Conservation (phyloP, 2,888 invertebrate species). For the Drosophila anceps region DNA sequence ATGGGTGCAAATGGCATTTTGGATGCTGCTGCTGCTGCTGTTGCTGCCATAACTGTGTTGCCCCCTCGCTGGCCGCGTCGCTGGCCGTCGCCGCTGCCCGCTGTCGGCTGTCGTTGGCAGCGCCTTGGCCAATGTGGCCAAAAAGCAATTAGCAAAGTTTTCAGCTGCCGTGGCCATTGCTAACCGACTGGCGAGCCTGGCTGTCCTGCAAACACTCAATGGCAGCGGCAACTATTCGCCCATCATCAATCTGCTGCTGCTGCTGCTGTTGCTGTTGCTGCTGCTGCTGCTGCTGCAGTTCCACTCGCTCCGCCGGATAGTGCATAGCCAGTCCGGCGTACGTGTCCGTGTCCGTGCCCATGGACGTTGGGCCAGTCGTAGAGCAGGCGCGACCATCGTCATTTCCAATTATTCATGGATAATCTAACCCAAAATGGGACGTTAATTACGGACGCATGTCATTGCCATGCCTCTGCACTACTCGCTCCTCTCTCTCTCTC, state of each 20-base stretch:
- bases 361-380: not conserved
- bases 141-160: conserved; percentile 83
- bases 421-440: conserved; percentile 85
- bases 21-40: conserved; percentile 10
- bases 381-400: conserved; percentile 48
- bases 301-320: not conserved
- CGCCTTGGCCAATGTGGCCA: conserved; percentile 64
- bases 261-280: no score
- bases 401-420: conserved; percentile 84
- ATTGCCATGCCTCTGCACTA: conserved; percentile 42
- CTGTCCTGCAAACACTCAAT: conserved; percentile 4
- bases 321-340: not conserved
- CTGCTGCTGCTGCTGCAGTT: conserved; percentile 41
- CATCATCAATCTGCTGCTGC: conserved; percentile 73
- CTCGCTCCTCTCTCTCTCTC: not conserved
- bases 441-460: conserved; percentile 84
- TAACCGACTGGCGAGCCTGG: conserved; percentile 1
- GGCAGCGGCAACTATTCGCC: conserved; percentile 29
- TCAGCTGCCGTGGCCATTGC: conserved; percentile 37
- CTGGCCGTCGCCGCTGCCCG: conserved; percentile 16
- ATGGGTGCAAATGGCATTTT: conserved; percentile 35
- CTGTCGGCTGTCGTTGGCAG: conserved; percentile 45
- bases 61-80: conserved; percentile 10
- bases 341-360: not conserved
- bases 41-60: conserved; percentile 46